Conservation (phyloP, 1,140 invertebrate genomes). For the Cotesia vestalis region DNA sequence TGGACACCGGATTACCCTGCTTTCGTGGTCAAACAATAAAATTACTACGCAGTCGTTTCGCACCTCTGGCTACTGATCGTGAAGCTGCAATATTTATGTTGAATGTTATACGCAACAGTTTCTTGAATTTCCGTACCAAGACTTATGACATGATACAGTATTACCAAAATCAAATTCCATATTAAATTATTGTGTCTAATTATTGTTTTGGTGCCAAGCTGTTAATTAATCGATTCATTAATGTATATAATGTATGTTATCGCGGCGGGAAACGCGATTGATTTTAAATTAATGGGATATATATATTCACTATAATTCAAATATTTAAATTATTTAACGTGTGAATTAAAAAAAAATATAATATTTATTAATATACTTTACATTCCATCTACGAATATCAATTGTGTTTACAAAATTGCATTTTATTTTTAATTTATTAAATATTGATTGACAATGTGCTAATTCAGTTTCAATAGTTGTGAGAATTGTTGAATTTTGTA, state of each 20-base stretch:
- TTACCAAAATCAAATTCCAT: slow-evolving; percentile 99
- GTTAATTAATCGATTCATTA: neutral
- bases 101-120: slow-evolving; percentile 92
- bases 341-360: too few relatives aligned
- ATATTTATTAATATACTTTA: too few relatives aligned
- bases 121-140: slow-evolving; percentile 93
- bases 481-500: slow-evolving; percentile 8
- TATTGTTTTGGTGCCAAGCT: slow-evolving; percentile 2
- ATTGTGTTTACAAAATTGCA: neutral
- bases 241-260: slow-evolving; percentile 12
- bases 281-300: slow-evolving; percentile 4
- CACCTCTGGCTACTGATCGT: slow-evolving; percentile 87
- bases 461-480: neutral
- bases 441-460: neutral
- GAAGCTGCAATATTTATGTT: slow-evolving; percentile 96
- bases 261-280: neutral
- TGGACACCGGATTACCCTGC: slow-evolving; percentile 98
- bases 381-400: neutral
- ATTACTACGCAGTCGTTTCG: slow-evolving; percentile 86
- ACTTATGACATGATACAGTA: slow-evolving; percentile 99
- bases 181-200: slow-evolving; percentile 68
- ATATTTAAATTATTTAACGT: too few relatives aligned
- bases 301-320: neutral
- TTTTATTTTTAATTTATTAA: neutral
- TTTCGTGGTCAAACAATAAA: slow-evolving; percentile 99